Evolutionary conservation across 2,888 invertebrate species (phyloP).

Genomic region (Cephus sareptanus): DNA sequence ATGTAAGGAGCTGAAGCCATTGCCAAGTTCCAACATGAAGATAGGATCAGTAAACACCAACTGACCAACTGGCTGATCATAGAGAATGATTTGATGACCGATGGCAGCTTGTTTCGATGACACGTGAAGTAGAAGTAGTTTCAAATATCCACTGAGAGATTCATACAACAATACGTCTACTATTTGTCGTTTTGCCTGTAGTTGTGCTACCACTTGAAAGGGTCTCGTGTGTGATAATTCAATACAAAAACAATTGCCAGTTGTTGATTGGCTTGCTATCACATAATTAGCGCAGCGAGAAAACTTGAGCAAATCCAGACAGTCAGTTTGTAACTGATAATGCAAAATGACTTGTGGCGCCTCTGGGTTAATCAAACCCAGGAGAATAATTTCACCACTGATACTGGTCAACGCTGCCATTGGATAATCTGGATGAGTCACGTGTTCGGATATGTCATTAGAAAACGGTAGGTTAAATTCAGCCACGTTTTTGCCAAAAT

Average conservation of each 20-base stretch:
- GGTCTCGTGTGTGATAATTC: conserved; percentile 25
- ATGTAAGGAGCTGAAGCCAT: conserved; percentile 34
- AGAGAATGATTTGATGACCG: conserved; percentile 39
- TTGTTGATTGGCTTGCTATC: conserved; percentile 38
- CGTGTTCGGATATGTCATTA: conserved; percentile 37
- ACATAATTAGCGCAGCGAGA: conserved; percentile 46
- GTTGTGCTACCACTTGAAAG: conserved; percentile 33
- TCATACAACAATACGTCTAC: conserved; percentile 46
- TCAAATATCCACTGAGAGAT: conserved; percentile 24
- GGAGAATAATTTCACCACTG: conserved; percentile 46
- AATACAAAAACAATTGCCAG: conserved; percentile 50
- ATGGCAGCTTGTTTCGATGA: conserved; percentile 19
- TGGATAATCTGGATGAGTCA: conserved; percentile 52
- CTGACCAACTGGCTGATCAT: conserved; percentile 26
- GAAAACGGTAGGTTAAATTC: conserved; percentile 35
- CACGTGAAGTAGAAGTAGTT: conserved; percentile 35
- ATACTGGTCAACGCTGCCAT: conserved; percentile 40
- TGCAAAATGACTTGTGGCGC: conserved; percentile 38
- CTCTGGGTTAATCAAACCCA: conserved; percentile 36
- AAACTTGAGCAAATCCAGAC: conserved; percentile 52
- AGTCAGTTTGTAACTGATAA: conserved; percentile 39
- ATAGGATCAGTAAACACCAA: conserved; percentile 3
- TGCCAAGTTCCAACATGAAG: conserved; percentile 30
- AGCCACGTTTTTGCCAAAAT: conserved; percentile 38
- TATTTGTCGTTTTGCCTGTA: conserved; percentile 32